Conservation (phyloP, 2,888 invertebrate species). For the Polyploca ridens region DNA sequence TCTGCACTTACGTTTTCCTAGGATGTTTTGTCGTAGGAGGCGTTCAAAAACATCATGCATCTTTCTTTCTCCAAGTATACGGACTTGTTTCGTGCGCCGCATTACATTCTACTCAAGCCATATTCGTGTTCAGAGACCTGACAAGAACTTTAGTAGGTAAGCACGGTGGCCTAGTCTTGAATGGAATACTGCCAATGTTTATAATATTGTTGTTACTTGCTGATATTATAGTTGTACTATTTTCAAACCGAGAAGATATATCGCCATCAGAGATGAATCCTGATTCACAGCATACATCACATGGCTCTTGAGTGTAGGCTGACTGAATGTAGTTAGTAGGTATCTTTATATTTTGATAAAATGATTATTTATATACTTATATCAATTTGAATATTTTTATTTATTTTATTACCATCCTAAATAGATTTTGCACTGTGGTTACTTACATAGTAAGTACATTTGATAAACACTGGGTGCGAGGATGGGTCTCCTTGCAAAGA, state of each 20-base stretch:
- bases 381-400: neutral
- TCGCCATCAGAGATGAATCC: conserved; percentile 27
- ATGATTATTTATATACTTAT: neutral
- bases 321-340: neutral
- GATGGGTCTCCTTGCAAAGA: too few relatives aligned
- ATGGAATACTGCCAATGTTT: conserved; percentile 66
- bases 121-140: conserved; percentile 53
- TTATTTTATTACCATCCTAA: neutral
- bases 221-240: conserved; percentile 58
- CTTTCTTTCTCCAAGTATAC: conserved; percentile 61
- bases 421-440: too few relatives aligned
- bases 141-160: conserved; percentile 21
- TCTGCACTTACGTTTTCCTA: conserved; percentile 59
- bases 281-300: conserved; percentile 13
- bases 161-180: conserved; percentile 49
- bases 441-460: too few relatives aligned
- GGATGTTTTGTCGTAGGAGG: conserved; percentile 48
- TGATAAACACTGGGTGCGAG: too few relatives aligned
- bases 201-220: conserved; percentile 53
- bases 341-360: neutral
- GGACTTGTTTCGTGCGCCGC: conserved; percentile 50
- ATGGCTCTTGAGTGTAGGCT: neutral
- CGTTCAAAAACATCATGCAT: conserved; percentile 36
- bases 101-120: conserved; percentile 51
- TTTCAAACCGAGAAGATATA: conserved; percentile 45